phyloP scores from a whole-genome alignment of 2,113 vertebrate species.

The Nibea coibor region DNA sequence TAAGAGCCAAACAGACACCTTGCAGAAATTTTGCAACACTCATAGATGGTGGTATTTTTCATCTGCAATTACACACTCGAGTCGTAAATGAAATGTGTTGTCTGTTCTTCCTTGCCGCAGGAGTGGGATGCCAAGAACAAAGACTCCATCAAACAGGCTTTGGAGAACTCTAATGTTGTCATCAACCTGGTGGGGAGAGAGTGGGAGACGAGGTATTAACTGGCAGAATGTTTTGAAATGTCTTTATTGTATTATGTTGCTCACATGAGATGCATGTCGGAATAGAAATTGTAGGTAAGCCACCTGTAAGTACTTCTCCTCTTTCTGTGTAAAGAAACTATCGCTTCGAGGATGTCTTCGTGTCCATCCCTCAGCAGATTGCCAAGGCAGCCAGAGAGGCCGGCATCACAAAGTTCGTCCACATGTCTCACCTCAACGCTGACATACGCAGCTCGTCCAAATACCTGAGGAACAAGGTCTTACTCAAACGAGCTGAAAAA shows the following conservation, averaged over 20 bases:
- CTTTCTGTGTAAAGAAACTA: constrained; percentile 86
- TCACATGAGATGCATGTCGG: accelerated
- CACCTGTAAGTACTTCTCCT: not conserved
- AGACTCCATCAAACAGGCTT: constrained; percentile 88
- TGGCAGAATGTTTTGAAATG: not conserved
- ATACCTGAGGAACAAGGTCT: constrained; percentile 94
- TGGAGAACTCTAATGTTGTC: constrained; percentile 93
- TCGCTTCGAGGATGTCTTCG: constrained; percentile 89
- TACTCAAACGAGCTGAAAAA: not conserved
- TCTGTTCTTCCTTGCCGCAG: constrained; percentile 73
- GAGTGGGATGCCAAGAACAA: constrained; percentile 91
- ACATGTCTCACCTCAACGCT: constrained; percentile 96
- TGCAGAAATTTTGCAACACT: not conserved
- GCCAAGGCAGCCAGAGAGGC: constrained; percentile 87
- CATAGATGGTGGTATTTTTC: not conserved
- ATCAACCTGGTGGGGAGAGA: constrained; percentile 95
- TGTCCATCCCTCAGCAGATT: constrained; percentile 89
- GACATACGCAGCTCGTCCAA: constrained; percentile 91
- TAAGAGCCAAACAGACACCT: constrained; percentile 63
- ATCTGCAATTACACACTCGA: not conserved
- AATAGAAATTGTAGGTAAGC: not conserved
- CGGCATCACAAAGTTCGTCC: constrained; percentile 90
- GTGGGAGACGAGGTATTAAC: constrained; percentile 92
- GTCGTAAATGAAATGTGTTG: not conserved
- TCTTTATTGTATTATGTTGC: not conserved